Base-by-base conservation (phyloP, 2,888 invertebrate genomes). In the Junonia oenone region DNA sequence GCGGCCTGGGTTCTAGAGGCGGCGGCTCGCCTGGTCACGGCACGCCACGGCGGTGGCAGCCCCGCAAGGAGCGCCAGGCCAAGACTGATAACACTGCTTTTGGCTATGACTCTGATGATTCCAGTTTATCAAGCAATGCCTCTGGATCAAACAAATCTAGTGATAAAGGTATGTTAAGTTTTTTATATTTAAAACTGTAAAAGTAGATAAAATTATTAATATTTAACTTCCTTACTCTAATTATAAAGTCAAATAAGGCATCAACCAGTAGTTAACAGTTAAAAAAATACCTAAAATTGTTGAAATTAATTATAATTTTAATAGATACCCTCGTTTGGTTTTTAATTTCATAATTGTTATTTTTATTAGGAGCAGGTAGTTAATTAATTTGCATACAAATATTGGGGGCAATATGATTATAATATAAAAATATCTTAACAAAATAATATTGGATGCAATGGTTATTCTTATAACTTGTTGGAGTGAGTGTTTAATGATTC, bases 71-170 rank as follows among this genome's bases (percentile, higher is more conserved):
- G 29, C 76, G 79, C 27, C 80, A 73, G 33, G 72, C 68, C 11
- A 80, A 73, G 56, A 69, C 68, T 27, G 79, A 83, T 50, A 78
- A 75, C 68, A 79, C 79, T 15, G 85, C 87, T 51, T 88, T 89
- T 62, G 84, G 82, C 17, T 88, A 89, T 63, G 89, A 90, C 58
- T 90, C 89, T 15, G 89, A 90, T 67, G 89, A 90, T 69, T 90
- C 89, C 52, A 90, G 89, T 64, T 71, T 87, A 43, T 89, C 90
- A n/a, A 90, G 90, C 67, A 89, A 87, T 65, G 88, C 89, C 27
- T 88, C 89, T 27, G 86, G 89, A 43, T 88, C 89, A 27, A 86
- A 84, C 61, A 87, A 88, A 61, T 87, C 84, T 8, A 81, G 75
- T 63, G 88, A 87, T 35, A 88, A 86, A 72, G 86, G 90, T 84